Evolutionary conservation across 1,140 invertebrate species (phyloP).

Genomic region (Leptoteleia sp.): DNA sequence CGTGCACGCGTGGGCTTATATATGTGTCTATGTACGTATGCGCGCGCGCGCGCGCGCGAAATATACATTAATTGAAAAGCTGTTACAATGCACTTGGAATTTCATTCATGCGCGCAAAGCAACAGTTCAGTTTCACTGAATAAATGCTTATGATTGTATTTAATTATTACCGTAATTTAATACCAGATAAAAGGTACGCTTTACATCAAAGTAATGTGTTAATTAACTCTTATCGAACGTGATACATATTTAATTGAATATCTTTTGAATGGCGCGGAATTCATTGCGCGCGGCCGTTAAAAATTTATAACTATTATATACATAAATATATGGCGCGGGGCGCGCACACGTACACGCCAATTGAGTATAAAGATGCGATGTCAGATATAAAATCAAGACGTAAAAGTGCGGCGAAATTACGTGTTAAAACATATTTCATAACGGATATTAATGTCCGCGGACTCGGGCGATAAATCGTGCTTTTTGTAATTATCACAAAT

Average conservation of each 20-base stretch:
- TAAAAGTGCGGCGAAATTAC: constrained; percentile 53
- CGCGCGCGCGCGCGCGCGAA: constrained; percentile 28
- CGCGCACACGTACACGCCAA: constrained; percentile 36
- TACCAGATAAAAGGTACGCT: constrained; percentile 60
- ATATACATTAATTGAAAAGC: constrained; percentile 61
- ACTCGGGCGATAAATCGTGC: constrained; percentile 36
- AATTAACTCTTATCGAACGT: constrained; percentile 63
- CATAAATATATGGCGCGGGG: constrained; percentile 24
- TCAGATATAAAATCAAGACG: constrained; percentile 61
- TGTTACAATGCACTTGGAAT: constrained; percentile 64
- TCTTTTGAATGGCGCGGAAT: constrained; percentile 52
- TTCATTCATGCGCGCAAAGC: constrained; percentile 63
- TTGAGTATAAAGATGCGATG: constrained; percentile 57
- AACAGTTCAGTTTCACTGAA: constrained; percentile 65
- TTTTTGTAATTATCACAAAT: constrained; percentile 51
- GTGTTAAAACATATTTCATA: constrained; percentile 60
- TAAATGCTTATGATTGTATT: constrained; percentile 63
- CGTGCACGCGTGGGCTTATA: no score
- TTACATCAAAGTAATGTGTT: constrained; percentile 60
- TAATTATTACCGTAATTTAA: constrained; percentile 66
- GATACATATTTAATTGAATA: constrained; percentile 65
- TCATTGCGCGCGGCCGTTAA: constrained; percentile 50
- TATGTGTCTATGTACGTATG: no score
- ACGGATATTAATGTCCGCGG: constrained; percentile 48
- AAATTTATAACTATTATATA: constrained; percentile 60